These are phyloP conservation scores for Pseudomugil tenellus DNA, from an alignment of 2,797 vertebrate species.

Conservation along the genomic window DNA sequence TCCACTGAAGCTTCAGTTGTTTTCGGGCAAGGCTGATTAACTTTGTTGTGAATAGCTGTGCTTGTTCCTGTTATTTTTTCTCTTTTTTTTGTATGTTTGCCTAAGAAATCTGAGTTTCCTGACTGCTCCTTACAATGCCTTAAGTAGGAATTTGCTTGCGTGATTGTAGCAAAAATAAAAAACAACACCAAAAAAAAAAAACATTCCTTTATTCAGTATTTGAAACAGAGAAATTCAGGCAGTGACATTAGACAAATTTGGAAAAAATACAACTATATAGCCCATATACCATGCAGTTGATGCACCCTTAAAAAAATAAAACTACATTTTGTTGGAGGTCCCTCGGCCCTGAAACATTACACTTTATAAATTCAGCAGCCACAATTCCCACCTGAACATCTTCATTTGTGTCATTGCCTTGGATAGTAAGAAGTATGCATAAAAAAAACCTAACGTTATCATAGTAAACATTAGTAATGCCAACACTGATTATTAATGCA, in stretches of 20 bases:
- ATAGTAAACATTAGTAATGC: slow-evolving; percentile 12
- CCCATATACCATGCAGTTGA: not conserved
- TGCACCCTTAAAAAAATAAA: slow-evolving; percentile 11
- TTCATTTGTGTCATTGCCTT: slow-evolving; percentile 10
- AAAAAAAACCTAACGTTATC: slow-evolving; percentile 35
- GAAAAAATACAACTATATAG: not conserved
- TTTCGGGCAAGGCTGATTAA: slow-evolving; percentile 79
- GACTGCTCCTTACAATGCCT: slow-evolving; percentile 36
- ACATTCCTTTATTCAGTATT: slow-evolving; percentile 13
- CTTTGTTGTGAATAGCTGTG: slow-evolving; percentile 72
- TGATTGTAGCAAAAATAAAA: slow-evolving; percentile 14
- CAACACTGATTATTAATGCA: slow-evolving; percentile 9
- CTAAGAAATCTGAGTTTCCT: slow-evolving; percentile 47
- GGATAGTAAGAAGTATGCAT: slow-evolving; percentile 11
- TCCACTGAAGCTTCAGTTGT: slow-evolving; percentile 77
- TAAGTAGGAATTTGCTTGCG: slow-evolving; percentile 15
- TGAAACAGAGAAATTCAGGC: slow-evolving; percentile 5
- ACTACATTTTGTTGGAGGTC: slow-evolving; percentile 11
- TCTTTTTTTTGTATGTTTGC: slow-evolving; percentile 54
- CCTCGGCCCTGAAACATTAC: slow-evolving; percentile 35
- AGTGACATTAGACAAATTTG: not conserved
- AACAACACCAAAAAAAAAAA: no score
- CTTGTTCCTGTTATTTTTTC: slow-evolving; percentile 62
- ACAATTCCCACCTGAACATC: slow-evolving; percentile 18
- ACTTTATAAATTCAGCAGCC: slow-evolving; percentile 36